Conservation (phyloP, 2,888 invertebrate species). For the Artemia sinica region DNA sequence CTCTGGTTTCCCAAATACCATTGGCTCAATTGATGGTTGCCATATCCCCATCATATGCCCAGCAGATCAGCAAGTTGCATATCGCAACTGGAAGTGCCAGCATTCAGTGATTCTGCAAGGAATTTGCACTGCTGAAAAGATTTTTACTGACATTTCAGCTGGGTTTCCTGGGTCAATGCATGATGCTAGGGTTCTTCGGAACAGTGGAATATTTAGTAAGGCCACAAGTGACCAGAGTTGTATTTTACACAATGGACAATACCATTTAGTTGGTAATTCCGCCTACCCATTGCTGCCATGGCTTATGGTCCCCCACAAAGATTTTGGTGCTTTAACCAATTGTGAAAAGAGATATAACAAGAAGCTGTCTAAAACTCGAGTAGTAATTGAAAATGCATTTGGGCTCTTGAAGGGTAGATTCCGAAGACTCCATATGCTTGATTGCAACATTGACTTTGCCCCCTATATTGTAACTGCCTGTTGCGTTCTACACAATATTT, state of each 20-base stretch:
- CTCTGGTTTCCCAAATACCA: not conserved
- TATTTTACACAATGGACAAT: not conserved
- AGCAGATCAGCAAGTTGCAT: not conserved
- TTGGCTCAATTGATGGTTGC: not conserved
- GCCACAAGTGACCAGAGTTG: not conserved
- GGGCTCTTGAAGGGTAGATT: not conserved
- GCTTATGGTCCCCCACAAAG: conserved; percentile 8
- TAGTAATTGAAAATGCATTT: not conserved
- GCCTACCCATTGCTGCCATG: not conserved
- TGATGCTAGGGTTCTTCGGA: conserved; percentile 5
- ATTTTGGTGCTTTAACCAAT: not conserved
- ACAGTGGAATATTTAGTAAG: conserved; percentile 2
- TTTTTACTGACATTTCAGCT: not conserved
- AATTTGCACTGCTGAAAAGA: conserved; percentile 2
- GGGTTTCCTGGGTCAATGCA: not conserved
- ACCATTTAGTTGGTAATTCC: not conserved
- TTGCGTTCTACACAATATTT: not conserved
- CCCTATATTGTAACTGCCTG: not conserved
- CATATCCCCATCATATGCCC: not conserved
- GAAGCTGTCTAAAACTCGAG: not conserved
- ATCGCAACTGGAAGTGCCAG: not conserved
- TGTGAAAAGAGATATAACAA: not conserved
- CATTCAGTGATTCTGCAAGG: not conserved
- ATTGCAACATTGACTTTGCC: not conserved
- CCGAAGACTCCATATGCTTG: conserved; percentile 3